Conservation (phyloP, 2,113 vertebrate genomes). For the Amblyornis subalaris region DNA sequence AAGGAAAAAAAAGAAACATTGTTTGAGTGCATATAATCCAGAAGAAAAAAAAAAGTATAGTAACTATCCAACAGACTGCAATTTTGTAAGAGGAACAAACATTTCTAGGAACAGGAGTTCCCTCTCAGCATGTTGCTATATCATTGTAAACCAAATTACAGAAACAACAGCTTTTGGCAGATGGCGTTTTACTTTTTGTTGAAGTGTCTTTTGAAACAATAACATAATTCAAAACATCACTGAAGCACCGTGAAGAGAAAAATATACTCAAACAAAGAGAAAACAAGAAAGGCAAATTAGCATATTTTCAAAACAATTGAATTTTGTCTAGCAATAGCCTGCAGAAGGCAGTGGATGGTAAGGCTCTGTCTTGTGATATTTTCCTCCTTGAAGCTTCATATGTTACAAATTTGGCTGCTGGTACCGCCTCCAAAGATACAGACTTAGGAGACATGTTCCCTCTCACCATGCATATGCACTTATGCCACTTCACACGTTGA, state of each 20-base stretch:
- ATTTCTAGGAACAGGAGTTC: not conserved
- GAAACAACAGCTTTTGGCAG: not conserved
- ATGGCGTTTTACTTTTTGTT: not conserved
- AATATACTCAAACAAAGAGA: not conserved
- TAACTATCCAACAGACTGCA: not conserved
- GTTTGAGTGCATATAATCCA: rapidly evolving
- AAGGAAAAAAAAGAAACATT: rapidly evolving
- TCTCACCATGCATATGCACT: rapidly evolving
- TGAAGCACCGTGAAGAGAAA: not conserved
- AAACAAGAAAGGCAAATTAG: not conserved
- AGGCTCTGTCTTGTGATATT: not conserved
- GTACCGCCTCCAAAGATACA: not conserved
- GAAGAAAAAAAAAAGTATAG: not conserved
- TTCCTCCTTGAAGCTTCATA: not conserved
- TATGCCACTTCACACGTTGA: not conserved
- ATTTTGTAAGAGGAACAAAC: not conserved
- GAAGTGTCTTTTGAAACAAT: not conserved
- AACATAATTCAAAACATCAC: not conserved
- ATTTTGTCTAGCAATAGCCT: not conserved
- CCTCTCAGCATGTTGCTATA: not conserved
- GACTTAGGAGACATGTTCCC: rapidly evolving
- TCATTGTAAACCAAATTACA: not conserved
- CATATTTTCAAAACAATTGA: not conserved
- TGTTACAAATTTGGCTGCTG: not conserved
- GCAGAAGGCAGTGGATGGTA: not conserved